phyloP scores from a whole-genome alignment of 1,140 invertebrate species.

The Drosophila oshimai region DNA sequence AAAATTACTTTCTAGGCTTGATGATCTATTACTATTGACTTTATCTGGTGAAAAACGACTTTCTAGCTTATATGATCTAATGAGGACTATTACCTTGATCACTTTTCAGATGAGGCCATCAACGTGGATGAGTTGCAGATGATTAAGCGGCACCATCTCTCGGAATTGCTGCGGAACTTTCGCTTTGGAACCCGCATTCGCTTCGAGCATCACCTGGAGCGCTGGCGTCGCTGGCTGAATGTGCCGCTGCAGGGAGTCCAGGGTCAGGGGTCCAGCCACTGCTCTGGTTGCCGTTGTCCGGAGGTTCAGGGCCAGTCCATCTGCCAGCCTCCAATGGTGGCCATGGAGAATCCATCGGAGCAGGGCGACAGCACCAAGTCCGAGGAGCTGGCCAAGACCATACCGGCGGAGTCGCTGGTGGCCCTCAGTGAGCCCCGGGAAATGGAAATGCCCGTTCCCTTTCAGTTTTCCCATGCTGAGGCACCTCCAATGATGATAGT shows the following conservation, averaged over 20 bases:
- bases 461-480: slow-evolving; percentile 16
- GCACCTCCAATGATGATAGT: slow-evolving; percentile 18
- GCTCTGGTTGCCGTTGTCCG: slow-evolving; percentile 44
- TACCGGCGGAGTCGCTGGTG: slow-evolving; percentile 52
- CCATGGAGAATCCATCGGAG: background rate
- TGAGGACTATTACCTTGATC: background rate
- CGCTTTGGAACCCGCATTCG: slow-evolving; percentile 64
- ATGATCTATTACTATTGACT: too few species aligned
- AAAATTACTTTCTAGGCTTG: too few species aligned
- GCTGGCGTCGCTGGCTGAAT: slow-evolving; percentile 67
- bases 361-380: slow-evolving; percentile 6
- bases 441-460: background rate
- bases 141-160: slow-evolving; percentile 62
- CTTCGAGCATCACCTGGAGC: slow-evolving; percentile 69
- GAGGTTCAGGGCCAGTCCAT: background rate
- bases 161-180: slow-evolving; percentile 56
- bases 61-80: background rate
- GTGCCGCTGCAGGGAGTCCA: slow-evolving; percentile 40
- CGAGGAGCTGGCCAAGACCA: slow-evolving; percentile 12
- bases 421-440: slow-evolving; percentile 25
- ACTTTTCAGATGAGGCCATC: slow-evolving; percentile 60
- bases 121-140: slow-evolving; percentile 72
- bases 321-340: slow-evolving; percentile 9
- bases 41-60: too few species aligned
- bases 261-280: slow-evolving; percentile 11